Conservation (phyloP, 2,113 vertebrate genomes). For the Crypturellus undulatus region DNA sequence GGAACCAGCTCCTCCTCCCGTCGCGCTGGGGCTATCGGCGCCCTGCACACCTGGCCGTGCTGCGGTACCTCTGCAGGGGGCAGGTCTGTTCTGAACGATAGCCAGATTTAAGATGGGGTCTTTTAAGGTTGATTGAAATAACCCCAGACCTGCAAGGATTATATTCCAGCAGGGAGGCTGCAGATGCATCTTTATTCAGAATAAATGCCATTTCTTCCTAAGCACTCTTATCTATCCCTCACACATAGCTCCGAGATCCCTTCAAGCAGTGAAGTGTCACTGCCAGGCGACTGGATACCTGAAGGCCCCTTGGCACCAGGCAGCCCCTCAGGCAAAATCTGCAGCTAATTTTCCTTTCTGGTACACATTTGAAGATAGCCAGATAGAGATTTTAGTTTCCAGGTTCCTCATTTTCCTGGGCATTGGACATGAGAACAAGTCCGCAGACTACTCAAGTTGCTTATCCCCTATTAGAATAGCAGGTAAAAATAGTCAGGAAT, state of each 20-base stretch:
- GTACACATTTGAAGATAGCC: background rate
- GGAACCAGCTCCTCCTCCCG: background rate
- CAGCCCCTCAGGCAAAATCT: constrained; percentile 13
- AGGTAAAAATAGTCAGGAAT: background rate
- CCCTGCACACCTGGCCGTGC: background rate
- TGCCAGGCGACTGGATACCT: constrained; percentile 15
- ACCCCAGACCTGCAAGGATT: constrained; percentile 44
- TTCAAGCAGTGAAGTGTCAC: constrained; percentile 21
- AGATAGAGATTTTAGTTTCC: background rate
- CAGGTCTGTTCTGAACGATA: constrained; percentile 10
- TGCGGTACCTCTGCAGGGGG: background rate
- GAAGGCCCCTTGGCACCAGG: constrained; percentile 20
- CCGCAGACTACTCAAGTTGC: background rate
- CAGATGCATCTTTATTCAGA: constrained; percentile 33
- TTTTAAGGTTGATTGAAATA: constrained; percentile 58
- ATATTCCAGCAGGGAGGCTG: constrained; percentile 18
- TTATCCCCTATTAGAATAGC: background rate
- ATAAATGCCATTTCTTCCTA: constrained; percentile 40
- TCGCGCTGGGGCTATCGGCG: background rate
- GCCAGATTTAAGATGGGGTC: background rate
- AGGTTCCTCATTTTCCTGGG: background rate
- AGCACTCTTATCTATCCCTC: constrained; percentile 60
- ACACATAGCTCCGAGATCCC: constrained; percentile 36
- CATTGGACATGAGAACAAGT: background rate
- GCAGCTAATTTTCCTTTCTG: background rate